Evolutionary conservation across 2,888 invertebrate genomes (phyloP).

Genomic region (Orchestes rusci): DNA sequence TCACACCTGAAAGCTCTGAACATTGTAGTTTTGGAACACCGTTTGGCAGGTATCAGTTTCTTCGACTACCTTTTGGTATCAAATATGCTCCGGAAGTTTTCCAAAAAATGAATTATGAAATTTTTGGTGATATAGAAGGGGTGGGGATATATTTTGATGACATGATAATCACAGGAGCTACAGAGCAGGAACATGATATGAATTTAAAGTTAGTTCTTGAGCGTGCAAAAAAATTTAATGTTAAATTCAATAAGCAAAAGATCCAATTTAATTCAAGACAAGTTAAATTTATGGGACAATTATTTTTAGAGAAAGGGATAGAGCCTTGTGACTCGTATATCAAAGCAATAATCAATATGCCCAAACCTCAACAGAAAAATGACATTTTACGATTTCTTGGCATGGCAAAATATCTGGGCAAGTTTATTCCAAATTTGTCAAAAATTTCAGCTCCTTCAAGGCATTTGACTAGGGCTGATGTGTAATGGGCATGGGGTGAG

Average conservation of each 20-base stretch:
- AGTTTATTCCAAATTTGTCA: conserved; percentile 27
- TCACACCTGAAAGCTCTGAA: conserved; percentile 13
- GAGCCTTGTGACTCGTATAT: conserved; percentile 19
- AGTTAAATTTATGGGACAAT: conserved; percentile 20
- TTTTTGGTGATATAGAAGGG: conserved; percentile 23
- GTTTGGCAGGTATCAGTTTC: conserved; percentile 21
- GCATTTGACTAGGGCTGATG: conserved; percentile 22
- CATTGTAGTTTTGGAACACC: conserved; percentile 21
- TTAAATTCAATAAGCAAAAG: too few species aligned
- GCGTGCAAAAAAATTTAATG: conserved; percentile 19
- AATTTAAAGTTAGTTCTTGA: conserved; percentile 23
- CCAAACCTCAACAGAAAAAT: conserved; percentile 21
- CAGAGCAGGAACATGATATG: conserved; percentile 20
- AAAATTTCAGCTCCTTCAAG: conserved; percentile 25
- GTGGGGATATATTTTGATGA: conserved; percentile 25
- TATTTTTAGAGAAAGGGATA: conserved; percentile 21
- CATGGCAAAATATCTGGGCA: conserved; percentile 27
- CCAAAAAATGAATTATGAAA: conserved; percentile 19
- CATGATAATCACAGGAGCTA: conserved; percentile 15
- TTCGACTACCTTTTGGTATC: conserved; percentile 18
- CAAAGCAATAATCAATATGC: conserved; percentile 28
- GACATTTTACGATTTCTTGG: conserved; percentile 26
- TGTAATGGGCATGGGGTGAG: conserved; percentile 19
- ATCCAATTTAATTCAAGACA: too few species aligned
- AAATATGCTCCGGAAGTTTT: conserved; percentile 20